A percentile compares a stretch with the other conserved stretches of the same genome.
Evolutionary conservation across 1,140 invertebrate genomes (phyloP).

Genomic region (Diabrotica virgifera): DNA sequence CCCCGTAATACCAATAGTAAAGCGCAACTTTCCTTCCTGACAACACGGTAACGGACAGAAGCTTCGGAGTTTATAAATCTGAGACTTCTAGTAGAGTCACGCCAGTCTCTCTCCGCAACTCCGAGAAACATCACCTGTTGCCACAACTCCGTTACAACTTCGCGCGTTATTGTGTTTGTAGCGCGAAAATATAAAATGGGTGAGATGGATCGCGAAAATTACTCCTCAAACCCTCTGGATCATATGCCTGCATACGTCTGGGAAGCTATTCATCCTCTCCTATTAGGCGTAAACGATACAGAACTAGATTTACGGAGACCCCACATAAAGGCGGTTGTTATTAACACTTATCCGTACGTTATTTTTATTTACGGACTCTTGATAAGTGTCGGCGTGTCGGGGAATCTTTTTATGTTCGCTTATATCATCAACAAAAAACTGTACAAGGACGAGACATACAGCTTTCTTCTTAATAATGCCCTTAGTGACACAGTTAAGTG

Average conservation of each 20-base stretch:
- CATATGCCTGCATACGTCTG: constrained; percentile 28
- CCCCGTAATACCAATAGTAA: too few relatives aligned
- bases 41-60: too few relatives aligned
- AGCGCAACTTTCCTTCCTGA: too few relatives aligned
- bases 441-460: constrained; percentile 62
- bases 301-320: constrained; percentile 48
- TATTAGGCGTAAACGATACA: constrained; percentile 32
- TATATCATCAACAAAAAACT: constrained; percentile 60
- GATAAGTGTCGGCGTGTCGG: constrained; percentile 55
- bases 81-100: not conserved
- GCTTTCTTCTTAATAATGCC: constrained; percentile 65
- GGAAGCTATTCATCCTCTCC: constrained; percentile 36
- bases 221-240: not conserved
- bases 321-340: constrained; percentile 50
- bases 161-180: not conserved
- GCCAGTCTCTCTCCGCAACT: not conserved
- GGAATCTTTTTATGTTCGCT: constrained; percentile 59
- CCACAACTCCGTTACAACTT: not conserved
- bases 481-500: constrained; percentile 68
- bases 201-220: constrained; percentile 5
- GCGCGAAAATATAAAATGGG: not conserved
- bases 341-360: constrained; percentile 60
- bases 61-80: too few relatives aligned
- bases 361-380: constrained; percentile 62
- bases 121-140: too few relatives aligned